Conservation (phyloP, 2,113 vertebrate species). For the Menura novaehollandiae region DNA sequence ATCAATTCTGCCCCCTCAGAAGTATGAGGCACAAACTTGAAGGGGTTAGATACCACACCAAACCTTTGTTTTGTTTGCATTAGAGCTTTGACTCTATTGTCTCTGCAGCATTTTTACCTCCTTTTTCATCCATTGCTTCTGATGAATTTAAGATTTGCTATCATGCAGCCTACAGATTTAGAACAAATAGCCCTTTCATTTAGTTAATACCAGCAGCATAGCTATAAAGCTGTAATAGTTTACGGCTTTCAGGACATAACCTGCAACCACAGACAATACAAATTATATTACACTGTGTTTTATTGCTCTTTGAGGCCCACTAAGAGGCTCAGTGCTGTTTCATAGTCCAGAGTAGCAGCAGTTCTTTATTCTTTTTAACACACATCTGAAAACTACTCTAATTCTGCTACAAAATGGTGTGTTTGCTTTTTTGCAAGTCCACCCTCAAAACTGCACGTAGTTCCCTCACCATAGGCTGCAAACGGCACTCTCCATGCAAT, state of each 20-base stretch:
- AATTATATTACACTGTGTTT: conserved; percentile 61
- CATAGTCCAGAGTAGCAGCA: neutral
- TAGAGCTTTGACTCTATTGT: neutral
- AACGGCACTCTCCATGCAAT: neutral
- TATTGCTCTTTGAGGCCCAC: conserved; percentile 34
- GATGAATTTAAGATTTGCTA: conserved; percentile 47
- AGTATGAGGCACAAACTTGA: neutral
- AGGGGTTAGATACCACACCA: neutral
- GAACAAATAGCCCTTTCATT: conserved; percentile 70
- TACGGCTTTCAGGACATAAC: conserved; percentile 68
- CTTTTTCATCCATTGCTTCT: conserved; percentile 26
- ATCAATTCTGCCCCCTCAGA: neutral
- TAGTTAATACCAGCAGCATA: conserved; percentile 67
- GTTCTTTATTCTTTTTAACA: conserved; percentile 35
- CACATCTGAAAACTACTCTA: conserved; percentile 2
- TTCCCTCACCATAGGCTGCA: neutral
- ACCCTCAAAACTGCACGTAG: neutral
- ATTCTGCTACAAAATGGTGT: neutral
- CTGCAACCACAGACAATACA: conserved; percentile 72
- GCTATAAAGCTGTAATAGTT: conserved; percentile 66
- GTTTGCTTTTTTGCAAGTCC: neutral
- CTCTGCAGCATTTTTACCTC: conserved; percentile 15
- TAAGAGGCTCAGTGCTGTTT: conserved; percentile 9
- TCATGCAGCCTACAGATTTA: conserved; percentile 46
- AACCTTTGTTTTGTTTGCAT: neutral